Evolutionary conservation across 2,113 vertebrate species (phyloP).

Genomic region (Holacanthus passer): DNA sequence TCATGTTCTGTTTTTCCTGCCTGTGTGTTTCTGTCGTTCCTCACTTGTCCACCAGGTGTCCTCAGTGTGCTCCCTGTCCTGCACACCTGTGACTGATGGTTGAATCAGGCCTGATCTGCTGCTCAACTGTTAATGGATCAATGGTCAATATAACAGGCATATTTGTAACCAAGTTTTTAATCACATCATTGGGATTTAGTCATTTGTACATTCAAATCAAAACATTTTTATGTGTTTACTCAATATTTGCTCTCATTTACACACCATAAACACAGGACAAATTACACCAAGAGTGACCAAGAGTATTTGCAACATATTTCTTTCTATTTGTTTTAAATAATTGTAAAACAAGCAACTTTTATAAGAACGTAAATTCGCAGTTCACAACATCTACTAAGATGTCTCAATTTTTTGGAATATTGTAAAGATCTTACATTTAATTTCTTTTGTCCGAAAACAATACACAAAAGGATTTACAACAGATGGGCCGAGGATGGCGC

Average conservation of each 20-base stretch:
- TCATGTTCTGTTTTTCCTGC: background rate
- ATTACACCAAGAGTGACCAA: background rate
- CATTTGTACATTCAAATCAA: background rate
- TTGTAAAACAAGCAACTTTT: background rate
- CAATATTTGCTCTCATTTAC: background rate
- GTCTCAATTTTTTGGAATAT: background rate
- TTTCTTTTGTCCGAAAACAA: conserved; percentile 61
- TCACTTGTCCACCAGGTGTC: background rate
- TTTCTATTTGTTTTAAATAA: background rate
- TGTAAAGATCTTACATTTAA: conserved; percentile 16
- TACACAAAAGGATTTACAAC: conserved; percentile 71
- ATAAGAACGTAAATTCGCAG: background rate
- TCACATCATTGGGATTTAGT: too few relatives aligned
- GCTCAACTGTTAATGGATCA: too few relatives aligned
- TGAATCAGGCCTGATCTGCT: background rate
- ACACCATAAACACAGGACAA: background rate
- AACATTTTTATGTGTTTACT: background rate
- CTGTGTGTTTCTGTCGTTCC: background rate
- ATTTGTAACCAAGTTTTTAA: too few relatives aligned
- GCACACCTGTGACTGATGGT: background rate
- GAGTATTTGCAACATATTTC: background rate
- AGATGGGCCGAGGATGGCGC: conserved; percentile 40
- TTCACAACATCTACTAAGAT: background rate
- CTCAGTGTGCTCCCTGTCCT: background rate
- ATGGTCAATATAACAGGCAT: too few relatives aligned